These are phyloP conservation scores for Cathartes aura DNA, from an alignment of 2,113 vertebrate genomes.

Conservation along the genomic window DNA sequence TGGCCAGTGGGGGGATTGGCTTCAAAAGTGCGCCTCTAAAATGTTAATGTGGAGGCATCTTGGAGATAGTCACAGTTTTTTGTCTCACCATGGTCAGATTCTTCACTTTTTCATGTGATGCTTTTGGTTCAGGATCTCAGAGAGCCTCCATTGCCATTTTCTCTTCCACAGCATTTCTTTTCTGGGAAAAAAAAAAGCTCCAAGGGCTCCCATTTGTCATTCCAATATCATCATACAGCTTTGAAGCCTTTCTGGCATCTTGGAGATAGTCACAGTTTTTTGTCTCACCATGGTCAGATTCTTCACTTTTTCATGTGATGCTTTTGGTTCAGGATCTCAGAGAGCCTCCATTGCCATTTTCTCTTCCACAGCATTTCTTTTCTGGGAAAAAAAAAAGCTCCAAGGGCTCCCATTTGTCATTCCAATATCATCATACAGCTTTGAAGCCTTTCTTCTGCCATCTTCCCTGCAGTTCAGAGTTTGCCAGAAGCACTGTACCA, in stretches of 20 bases:
- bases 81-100: neutral
- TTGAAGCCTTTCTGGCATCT: neutral
- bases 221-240: neutral
- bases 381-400: neutral
- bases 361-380: neutral
- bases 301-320: neutral
- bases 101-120: neutral
- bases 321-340: neutral
- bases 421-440: neutral
- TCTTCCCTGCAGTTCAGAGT: neutral
- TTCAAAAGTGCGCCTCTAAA: neutral
- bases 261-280: too few relatives aligned
- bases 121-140: neutral
- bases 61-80: neutral
- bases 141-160: neutral
- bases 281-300: neutral
- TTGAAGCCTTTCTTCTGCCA: neutral
- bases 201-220: neutral
- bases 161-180: neutral
- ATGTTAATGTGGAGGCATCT: neutral
- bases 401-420: neutral
- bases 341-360: neutral
- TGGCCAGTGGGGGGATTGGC: fast-evolving
- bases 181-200: neutral
- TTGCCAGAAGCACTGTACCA: neutral